Evolutionary conservation across 1,140 invertebrate species (phyloP), one percentile per base, ranked within the genome.

Genomic region (Eriosoma lanigerum): DNA sequence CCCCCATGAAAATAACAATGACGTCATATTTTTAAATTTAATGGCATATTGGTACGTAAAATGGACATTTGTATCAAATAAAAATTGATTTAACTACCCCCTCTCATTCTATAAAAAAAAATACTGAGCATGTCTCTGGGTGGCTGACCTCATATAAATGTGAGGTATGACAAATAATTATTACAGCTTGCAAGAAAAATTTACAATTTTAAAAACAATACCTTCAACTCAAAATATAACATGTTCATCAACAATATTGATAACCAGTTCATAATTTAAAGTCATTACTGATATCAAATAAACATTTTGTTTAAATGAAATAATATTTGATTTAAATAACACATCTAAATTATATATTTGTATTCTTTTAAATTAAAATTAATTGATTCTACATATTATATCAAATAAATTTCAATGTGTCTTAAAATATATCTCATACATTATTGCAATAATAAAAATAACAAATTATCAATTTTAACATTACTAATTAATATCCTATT

Each of bases 211-310:
- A 60, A 60, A 60, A 60, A 13, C 15, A 24, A 21, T 26, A 58
- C 15, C 12, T 60, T 26, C 10, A 10, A 21, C 19, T 13, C 10
- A 64, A 64, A 64, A 64, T n/a, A 64, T 21, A 62, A 26, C 24
- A 15, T 29, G 32, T n/a, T 38, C n/a, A n/a, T n/a, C n/a, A n/a
- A n/a, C n/a, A 64, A 15, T 48, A 48, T 48, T 68, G 15, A 68
- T 48, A 48, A 68, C 46, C 66, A 68, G 21, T 68, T 48, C 66
- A 48, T 3, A 68, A 68, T 68, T 26, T 24, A 17, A 46, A 19
- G 46, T 24, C 38, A 68, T 48, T 68, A 68, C 44, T 68, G 44
- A 68, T 68, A 48, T 68, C 44, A 68, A 46, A 64, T 38, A 21
- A n/a, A 64, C 29, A 64, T 64, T 64, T 12, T 32, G 29, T 64